A percentile compares a stretch with the other conserved stretches of the same genome.
Conservation (phyloP, 1,140 invertebrate species). For the Bombus terrestris region DNA sequence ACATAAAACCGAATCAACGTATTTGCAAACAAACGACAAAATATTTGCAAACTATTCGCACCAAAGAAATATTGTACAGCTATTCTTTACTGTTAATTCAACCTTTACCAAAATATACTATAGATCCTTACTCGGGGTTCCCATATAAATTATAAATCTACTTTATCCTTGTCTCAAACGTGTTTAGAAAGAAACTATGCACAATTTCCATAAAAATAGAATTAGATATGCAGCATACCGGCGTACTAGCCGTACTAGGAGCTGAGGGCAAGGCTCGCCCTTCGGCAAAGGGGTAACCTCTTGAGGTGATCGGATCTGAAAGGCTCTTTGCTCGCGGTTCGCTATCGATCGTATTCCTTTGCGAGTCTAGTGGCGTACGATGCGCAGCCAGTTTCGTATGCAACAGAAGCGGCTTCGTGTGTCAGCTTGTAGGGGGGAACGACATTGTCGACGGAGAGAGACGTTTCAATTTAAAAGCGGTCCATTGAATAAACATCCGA, state of each 20-base stretch:
- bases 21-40: too few species aligned
- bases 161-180: too few species aligned
- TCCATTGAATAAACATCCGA: conserved; percentile 74
- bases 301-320: conserved; percentile 17
- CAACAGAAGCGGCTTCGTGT: conserved; percentile 47
- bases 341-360: conserved; percentile 42
- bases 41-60: too few species aligned
- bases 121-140: too few species aligned
- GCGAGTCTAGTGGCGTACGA: conserved; percentile 6
- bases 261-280: background rate
- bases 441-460: conserved; percentile 54
- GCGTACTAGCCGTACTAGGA: background rate
- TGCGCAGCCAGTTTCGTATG: conserved; percentile 38
- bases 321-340: conserved; percentile 8
- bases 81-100: too few species aligned
- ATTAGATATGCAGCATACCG: background rate
- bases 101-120: too few species aligned
- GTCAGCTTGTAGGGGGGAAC: conserved; percentile 28
- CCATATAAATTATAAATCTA: too few species aligned
- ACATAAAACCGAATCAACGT: too few species aligned
- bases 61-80: too few species aligned
- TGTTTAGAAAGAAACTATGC: background rate
- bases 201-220: background rate
- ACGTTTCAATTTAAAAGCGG: conserved; percentile 76
- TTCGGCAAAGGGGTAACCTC: background rate